These are phyloP conservation scores for Sesamia inferens DNA, from an alignment of 2,888 invertebrate species.

Conservation along the genomic window DNA sequence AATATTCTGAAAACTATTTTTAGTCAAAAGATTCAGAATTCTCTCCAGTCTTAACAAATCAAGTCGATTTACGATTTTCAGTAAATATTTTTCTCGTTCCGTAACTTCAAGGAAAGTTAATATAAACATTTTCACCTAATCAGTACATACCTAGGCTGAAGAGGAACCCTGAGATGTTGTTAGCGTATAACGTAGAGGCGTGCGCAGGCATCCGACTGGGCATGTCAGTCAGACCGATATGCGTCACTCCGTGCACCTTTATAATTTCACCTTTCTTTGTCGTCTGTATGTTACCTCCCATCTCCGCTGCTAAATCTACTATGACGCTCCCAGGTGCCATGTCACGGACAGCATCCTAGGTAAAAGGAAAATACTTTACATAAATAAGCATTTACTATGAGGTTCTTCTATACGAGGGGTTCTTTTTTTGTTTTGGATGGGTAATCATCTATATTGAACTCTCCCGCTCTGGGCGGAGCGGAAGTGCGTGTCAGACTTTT, in stretches of 20 bases:
- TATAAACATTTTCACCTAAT: slow-evolving; percentile 36
- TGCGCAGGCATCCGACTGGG: slow-evolving; percentile 96
- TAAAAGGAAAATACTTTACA: background rate
- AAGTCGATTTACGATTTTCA: slow-evolving; percentile 19
- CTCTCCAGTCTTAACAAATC: slow-evolving; percentile 29
- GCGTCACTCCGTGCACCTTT: slow-evolving; percentile 94
- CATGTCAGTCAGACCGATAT: slow-evolving; percentile 96
- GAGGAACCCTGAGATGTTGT: slow-evolving; percentile 96
- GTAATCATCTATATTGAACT: no score
- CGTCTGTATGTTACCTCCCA: slow-evolving; percentile 96
- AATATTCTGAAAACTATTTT: background rate
- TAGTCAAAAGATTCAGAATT: background rate
- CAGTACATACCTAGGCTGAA: slow-evolving; percentile 92
- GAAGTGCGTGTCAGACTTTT: no score
- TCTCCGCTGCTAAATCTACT: slow-evolving; percentile 96
- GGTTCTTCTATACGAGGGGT: no score
- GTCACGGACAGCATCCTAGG: slow-evolving; percentile 92
- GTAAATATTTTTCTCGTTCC: slow-evolving; percentile 36
- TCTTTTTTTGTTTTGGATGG: no score
- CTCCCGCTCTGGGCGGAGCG: no score
- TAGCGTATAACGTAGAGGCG: slow-evolving; percentile 96
- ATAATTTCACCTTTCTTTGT: slow-evolving; percentile 94
- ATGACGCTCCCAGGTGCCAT: slow-evolving; percentile 97
- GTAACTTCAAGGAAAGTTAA: slow-evolving; percentile 26
- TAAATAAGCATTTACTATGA: background rate